A percentile compares a stretch with the other conserved stretches of the same genome.
Conservation (phyloP, 2,888 invertebrate genomes). For the Volucella bombylans region DNA sequence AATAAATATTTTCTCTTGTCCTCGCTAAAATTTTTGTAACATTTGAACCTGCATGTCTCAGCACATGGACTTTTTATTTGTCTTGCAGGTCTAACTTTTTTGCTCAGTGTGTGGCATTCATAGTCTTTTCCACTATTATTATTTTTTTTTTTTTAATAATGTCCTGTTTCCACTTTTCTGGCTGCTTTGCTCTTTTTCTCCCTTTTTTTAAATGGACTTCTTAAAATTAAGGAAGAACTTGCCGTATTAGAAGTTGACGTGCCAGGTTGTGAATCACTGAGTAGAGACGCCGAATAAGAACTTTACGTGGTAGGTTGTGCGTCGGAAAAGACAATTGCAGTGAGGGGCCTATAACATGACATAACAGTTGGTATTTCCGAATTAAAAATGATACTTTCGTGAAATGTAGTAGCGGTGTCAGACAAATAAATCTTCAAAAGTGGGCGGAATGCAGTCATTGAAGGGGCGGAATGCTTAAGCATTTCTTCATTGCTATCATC, state of each 20-base stretch:
- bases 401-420: background rate
- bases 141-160: too few relatives aligned
- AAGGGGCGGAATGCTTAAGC: background rate
- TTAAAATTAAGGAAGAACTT: conserved; percentile 21
- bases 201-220: conserved; percentile 11
- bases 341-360: too few relatives aligned
- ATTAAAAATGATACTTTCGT: background rate
- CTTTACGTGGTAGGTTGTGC: background rate
- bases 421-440: conserved; percentile 12
- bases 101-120: too few relatives aligned
- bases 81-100: too few relatives aligned
- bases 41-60: conserved; percentile 46
- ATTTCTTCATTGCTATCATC: conserved; percentile 4
- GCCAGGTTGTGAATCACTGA: too few relatives aligned
- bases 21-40: conserved; percentile 48
- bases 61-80: too few relatives aligned
- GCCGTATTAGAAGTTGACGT: too few relatives aligned
- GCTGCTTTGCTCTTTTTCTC: too few relatives aligned
- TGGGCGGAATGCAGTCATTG: conserved; percentile 9
- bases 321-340: background rate
- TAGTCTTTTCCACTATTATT: too few relatives aligned
- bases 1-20: too few relatives aligned
- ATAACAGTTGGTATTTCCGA: background rate
- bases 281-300: too few relatives aligned
- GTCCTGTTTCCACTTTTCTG: too few relatives aligned